A percentile compares a stretch with the other conserved stretches of the same genome.
Evolutionary conservation across 2,888 invertebrate species (phyloP).

Genomic region (Osedax fenrisi): DNA sequence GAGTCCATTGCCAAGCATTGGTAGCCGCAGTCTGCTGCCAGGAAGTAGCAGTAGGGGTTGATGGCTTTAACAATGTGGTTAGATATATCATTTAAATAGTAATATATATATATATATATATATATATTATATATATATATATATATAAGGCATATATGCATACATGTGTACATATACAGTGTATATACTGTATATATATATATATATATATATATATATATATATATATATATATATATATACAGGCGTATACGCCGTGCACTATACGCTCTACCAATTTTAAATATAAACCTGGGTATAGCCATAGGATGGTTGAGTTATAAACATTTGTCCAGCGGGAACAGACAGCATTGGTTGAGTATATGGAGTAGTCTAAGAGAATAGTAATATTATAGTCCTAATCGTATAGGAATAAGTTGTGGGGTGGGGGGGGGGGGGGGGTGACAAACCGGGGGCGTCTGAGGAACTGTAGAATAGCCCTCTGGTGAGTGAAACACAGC

Average conservation of each 20-base stretch:
- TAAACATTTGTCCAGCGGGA: not conserved
- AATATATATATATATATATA: not conserved
- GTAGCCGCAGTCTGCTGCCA: not conserved
- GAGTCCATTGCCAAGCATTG: not conserved
- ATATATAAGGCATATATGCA: not conserved
- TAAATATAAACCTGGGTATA: not conserved
- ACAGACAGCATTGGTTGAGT: not conserved
- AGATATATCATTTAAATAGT: not conserved
- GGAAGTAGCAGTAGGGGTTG: not conserved
- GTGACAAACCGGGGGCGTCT: slow-evolving; percentile 3
- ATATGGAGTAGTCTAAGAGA: not conserved
- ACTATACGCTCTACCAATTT: not conserved
- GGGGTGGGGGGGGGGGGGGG: too few species aligned
- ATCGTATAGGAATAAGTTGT: too few species aligned
- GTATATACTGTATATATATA: not conserved
- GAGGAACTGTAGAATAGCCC: slow-evolving; percentile 33
- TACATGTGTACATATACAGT: not conserved
- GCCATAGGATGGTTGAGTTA: not conserved
- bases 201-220: not conserved
- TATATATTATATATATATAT: not conserved
- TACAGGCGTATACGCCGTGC: not conserved
- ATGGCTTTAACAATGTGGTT: not conserved
- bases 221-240: not conserved
- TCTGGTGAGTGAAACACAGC: slow-evolving; percentile 49
- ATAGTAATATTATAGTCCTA: too few species aligned